Conservation (phyloP, 2,797 vertebrate genomes). For the Gouania willdenowi region DNA sequence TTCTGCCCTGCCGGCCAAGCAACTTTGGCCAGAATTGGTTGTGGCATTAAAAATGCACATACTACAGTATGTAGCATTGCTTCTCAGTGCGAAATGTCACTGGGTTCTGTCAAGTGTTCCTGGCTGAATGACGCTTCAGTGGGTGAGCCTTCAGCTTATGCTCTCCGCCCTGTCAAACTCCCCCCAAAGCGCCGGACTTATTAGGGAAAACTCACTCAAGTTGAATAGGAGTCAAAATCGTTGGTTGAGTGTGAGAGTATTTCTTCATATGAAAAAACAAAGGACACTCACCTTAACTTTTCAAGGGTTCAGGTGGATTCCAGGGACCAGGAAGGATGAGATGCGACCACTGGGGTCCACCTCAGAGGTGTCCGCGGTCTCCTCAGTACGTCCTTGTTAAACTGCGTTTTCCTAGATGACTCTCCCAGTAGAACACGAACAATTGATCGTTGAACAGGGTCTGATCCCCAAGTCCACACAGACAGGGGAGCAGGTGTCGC, state of each 20-base stretch:
- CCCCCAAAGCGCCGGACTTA: constrained; percentile 27
- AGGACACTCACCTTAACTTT: constrained; percentile 39
- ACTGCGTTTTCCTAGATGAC: not conserved
- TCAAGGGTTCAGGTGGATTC: constrained; percentile 7
- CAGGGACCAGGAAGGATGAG: constrained; percentile 2
- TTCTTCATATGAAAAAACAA: too few species aligned
- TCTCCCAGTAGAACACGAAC: too few species aligned
- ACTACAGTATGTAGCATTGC: too few species aligned
- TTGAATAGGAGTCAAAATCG: constrained; percentile 18
- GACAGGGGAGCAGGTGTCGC: not conserved
- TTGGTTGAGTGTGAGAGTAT: not conserved
- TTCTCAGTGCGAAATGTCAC: constrained; percentile 20
- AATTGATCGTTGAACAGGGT: not conserved
- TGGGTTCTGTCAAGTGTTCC: constrained; percentile 26
- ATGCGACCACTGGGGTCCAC: not conserved
- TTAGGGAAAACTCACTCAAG: constrained; percentile 28
- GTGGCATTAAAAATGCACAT: constrained; percentile 13
- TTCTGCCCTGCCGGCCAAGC: not conserved
- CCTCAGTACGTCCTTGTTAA: not conserved
- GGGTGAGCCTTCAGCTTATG: constrained; percentile 31
- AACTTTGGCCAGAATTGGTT: constrained; percentile 14
- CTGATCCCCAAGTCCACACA: not conserved
- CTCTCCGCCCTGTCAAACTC: constrained; percentile 31
- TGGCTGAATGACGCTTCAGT: constrained; percentile 21
- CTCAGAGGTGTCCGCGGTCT: not conserved